Base-by-base conservation (phyloP, 2,113 vertebrate species). In the Notiomystis cincta region DNA sequence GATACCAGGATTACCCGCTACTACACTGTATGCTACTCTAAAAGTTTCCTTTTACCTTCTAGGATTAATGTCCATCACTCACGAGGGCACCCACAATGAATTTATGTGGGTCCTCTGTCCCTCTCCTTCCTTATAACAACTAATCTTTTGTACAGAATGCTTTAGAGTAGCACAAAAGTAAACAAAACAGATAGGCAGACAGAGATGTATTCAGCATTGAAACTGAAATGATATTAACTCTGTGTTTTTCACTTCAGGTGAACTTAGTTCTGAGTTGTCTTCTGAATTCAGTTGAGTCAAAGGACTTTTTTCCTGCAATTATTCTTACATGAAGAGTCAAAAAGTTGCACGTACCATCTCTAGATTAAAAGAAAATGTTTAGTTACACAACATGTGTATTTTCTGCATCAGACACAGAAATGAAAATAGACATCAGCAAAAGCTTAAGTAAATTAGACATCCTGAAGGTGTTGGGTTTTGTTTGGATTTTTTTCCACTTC, bases 11-110 rank as follows among this genome's bases (percentile, higher is more conserved):
- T 45, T 42, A 18, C 19, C 10, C 28, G n/a, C 16, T 62, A 11
- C 31, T 60, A 7, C 18, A 17, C 31, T 25, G 11, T 1, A 0
- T 24, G 6, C 7, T 13, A 7, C 31, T 67, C 11, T 15, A 13
- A 7, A 51, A 28, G 4, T 53, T 78, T 51, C 20, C 15, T 80
- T 87, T 42, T 69, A 5, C 16, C 17, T 66, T 51, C 51, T 53
- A 62, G 40, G 84, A 61, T 44, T 40, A 48, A 50, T 9, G 11
- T 53, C 16, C 15, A 40, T 37, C 51, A 37, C 28, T 40, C 57
- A 51, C 25, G 56, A 77, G 7, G 6, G 2, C 42, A n/a, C n/a
- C n/a, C n/a, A n/a, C n/a, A n/a, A n/a, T n/a, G n/a, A n/a, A n/a
- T n/a, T 73, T 7, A 6, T 7, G 6, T 24, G 10, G 6, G 10